phyloP scores from a whole-genome alignment of 2,113 vertebrate species.

The cat (Felis catus) region DNA sequence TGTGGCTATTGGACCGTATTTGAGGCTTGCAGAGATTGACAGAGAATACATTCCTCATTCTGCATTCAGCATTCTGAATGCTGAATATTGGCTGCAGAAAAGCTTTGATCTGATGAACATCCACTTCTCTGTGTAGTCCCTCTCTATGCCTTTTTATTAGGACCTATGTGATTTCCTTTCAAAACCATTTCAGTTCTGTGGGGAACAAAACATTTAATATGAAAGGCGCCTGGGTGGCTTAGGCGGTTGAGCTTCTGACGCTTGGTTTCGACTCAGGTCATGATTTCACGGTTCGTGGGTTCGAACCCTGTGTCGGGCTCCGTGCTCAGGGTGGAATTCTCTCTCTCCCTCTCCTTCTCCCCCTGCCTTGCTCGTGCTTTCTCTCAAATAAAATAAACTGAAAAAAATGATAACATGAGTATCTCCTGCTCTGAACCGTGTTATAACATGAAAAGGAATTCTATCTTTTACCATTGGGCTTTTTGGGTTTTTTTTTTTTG shows the following conservation, averaged over 20 bases:
- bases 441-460: neutral
- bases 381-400: no score
- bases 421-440: neutral
- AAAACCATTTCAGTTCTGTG: neutral
- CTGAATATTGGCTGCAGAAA: neutral
- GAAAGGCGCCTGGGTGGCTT: neutral
- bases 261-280: neutral
- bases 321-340: no score
- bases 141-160: neutral
- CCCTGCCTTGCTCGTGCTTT: no score
- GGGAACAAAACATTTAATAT: neutral
- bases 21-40: slow-evolving; percentile 39
- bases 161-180: neutral
- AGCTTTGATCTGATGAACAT: neutral
- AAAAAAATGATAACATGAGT: neutral
- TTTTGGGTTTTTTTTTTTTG: no score
- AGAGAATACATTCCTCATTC: slow-evolving; percentile 30
- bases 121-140: neutral
- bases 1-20: neutral
- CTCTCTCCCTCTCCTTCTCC: no score
- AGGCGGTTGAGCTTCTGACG: neutral
- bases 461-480: neutral
- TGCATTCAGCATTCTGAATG: no score
- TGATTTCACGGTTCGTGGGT: no score
- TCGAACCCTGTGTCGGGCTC: no score